Evolutionary conservation across 2,888 invertebrate genomes (phyloP), one percentile per base, ranked within the genome.

Genomic region (Trichogramma evanescens): DNA sequence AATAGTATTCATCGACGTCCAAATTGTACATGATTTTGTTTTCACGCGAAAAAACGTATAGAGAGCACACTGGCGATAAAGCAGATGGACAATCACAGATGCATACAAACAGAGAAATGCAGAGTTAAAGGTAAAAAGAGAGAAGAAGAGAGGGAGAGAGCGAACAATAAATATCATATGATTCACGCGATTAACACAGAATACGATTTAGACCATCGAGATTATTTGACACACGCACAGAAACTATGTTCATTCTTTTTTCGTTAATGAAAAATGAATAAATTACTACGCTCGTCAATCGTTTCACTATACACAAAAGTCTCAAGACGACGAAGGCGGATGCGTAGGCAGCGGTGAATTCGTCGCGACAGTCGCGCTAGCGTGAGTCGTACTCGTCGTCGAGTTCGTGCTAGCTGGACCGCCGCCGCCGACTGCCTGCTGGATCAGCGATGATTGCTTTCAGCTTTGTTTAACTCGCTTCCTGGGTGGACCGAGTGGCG

Each of bases 401-500:
- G 71, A 68, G 64, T 67, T 67, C 55, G 68, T 66, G 61, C 70
- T 71, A 44, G 68, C 67, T 39, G 67, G 64, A 43, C 66, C 63
- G 26, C 26, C 63, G 26, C 26, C 26, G 26, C 26, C 26, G 56
- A 69, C 69, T 59, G 75, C 75, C 66, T 75, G 76, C 58, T 62
- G 75, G 65, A 72, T 73, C 51, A 76, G 64, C 62, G 77, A 74
- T 71, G 77, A 76, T 66, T 77, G 80, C 76, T 80, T 86, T 86
- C 87, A 88, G 85, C 87, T 88, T 79, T 88, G 87, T 82, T 93
- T 93, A 70, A 91, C 87, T 69, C 93, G 87, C 78, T 98, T 98
- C 74, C 96, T 86, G 66, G 97, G 97, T 73, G 97, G 97, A 71
- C 97, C 97, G 81, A 95, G 93, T 73, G 97, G 97, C 76, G 97